Evolutionary conservation across 1,140 invertebrate species (phyloP), one percentile per base, ranked within the genome.

Genomic region (Drosophila tropicalis): DNA sequence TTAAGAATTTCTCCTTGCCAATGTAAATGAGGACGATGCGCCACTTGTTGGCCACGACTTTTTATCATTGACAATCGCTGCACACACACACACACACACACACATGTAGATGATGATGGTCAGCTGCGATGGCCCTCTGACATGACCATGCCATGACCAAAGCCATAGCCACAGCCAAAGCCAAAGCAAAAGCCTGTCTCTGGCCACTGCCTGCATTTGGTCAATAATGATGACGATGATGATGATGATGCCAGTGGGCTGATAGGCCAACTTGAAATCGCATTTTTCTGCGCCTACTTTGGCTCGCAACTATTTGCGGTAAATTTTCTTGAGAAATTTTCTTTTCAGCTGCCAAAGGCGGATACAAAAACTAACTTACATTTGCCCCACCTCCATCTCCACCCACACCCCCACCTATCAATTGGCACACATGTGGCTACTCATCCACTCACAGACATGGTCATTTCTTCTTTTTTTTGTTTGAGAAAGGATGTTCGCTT

Each of bases 31-130:
- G 80, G 75, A 71, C 77, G 84, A 76, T 78, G 84, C 79, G 84
- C 84, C 83, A 87, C 83, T 87, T 87, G 84, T 87, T 87, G 83
- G 84, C 83, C 80, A 83, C 84, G 76, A 77, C 81, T 84, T 76
- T 73, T 77, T 87, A 87, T 89, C 83, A 83, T 71, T 77, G 76
- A 79, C 84, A 83, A 87, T 87, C 84, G 70, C 60, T n/a, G 25
- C 13, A 12, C n/a, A 47, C 6, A 39, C 61, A 62, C 60, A 44
- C 7, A 41, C 22, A 22, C 6, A 22, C 60, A 44, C n/a, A 44
- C 19, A 40, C 15, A 44, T 19, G 79, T 62, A 71, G 22, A 55
- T 67, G 56, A 69, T 89, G 82, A 87, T 87, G 83, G 83, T 87
- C 83, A 87, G 77, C 79, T 69, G 71, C 76, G 83, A 87, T 87